phyloP scores from a whole-genome alignment of 2,113 vertebrate genomes.

The Tragelaphus imberbis region DNA sequence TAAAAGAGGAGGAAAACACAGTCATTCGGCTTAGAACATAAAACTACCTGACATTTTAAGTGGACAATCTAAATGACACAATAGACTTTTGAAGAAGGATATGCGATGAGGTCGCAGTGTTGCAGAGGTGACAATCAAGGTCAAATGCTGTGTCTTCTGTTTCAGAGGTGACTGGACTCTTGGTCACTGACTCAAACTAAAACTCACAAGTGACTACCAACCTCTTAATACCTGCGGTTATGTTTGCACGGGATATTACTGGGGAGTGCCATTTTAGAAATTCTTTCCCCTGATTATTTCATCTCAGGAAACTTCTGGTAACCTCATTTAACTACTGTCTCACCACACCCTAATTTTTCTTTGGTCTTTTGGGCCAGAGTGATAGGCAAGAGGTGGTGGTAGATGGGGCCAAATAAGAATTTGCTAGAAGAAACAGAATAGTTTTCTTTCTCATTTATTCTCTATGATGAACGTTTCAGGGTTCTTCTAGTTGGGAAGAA shows the following conservation, averaged over 20 bases:
- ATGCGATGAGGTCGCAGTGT: background rate
- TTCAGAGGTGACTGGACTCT: background rate
- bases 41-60: background rate
- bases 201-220: background rate
- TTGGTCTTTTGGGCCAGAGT: background rate
- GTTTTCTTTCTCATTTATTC: background rate
- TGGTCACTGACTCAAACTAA: background rate
- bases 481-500: background rate
- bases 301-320: background rate
- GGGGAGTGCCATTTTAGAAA: background rate
- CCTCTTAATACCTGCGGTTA: background rate
- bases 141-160: background rate
- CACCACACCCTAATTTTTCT: background rate
- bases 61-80: background rate
- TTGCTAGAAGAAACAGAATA: background rate
- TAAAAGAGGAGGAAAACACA: background rate
- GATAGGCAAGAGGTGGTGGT: background rate
- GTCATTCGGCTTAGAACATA: background rate
- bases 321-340: background rate
- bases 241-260: background rate
- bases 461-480: background rate
- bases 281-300: background rate
- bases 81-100: background rate
- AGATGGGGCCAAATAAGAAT: background rate
- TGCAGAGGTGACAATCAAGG: background rate